Evolutionary conservation across 2,888 invertebrate species (phyloP).

Genomic region (Seira sanloemensis): DNA sequence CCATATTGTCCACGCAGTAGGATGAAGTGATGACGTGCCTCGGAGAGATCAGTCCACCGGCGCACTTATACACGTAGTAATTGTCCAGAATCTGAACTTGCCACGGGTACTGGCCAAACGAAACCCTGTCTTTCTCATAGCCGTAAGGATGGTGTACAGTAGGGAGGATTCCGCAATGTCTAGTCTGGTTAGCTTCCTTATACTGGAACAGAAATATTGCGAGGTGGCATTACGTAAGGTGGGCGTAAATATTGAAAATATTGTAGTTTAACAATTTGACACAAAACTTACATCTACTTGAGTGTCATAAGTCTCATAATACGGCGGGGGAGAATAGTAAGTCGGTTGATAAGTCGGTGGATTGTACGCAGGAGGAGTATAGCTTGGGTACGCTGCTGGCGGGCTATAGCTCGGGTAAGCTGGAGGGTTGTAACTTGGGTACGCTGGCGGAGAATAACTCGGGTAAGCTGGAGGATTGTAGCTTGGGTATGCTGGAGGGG

Average conservation of each 20-base stretch:
- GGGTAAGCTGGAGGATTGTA: conserved; percentile 44
- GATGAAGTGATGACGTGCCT: conserved; percentile 72
- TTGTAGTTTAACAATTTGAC: background rate
- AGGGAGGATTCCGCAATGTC: conserved; percentile 71
- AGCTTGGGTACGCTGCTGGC: conserved; percentile 28
- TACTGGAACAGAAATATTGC: conserved; percentile 62
- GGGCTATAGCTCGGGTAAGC: conserved; percentile 13
- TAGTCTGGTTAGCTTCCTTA: conserved; percentile 69
- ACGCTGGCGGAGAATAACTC: conserved; percentile 32
- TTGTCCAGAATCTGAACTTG: conserved; percentile 71
- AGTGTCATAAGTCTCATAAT: conserved; percentile 71
- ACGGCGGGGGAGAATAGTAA: conserved; percentile 58
- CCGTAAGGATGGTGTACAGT: conserved; percentile 70
- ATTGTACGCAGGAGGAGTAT: conserved; percentile 15
- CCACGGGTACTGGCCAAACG: conserved; percentile 73
- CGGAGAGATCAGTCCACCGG: conserved; percentile 70
- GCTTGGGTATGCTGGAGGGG: conserved; percentile 34
- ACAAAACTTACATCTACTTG: conserved; percentile 65
- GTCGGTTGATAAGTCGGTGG: conserved; percentile 48
- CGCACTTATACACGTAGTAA: conserved; percentile 69
- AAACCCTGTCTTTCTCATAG: conserved; percentile 65
- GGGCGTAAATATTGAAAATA: background rate
- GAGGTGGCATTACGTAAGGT: background rate
- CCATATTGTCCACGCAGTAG: conserved; percentile 66
- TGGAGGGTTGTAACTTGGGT: conserved; percentile 44